Evolutionary conservation across 2,797 vertebrate genomes (phyloP).

Genomic region (Sebastolobus alascanus): DNA sequence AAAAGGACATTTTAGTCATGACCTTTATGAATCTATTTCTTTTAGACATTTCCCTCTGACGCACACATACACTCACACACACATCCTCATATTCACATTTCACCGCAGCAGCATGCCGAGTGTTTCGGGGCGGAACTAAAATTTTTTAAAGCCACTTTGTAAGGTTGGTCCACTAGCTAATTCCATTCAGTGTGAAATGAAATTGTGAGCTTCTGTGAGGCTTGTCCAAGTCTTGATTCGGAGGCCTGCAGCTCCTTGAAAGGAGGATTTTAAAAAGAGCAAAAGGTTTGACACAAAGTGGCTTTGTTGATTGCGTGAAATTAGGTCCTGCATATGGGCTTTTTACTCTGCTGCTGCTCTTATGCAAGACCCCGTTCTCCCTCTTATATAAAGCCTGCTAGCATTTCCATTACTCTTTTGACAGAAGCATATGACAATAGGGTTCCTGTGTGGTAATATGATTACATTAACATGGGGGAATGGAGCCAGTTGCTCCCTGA

Average conservation of each 20-base stretch:
- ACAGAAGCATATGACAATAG: conserved; percentile 75
- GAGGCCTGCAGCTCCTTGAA: conserved; percentile 74
- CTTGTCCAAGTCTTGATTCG: conserved; percentile 74
- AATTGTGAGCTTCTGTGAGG: conserved; percentile 74
- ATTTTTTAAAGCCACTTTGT: conserved; percentile 78
- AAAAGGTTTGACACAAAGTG: conserved; percentile 78
- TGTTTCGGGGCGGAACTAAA: conserved; percentile 75
- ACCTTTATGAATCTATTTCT: conserved; percentile 72
- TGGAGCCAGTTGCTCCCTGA: conserved; percentile 53
- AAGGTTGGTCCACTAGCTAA: conserved; percentile 72
- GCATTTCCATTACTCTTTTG: conserved; percentile 72
- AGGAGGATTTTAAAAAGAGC: conserved; percentile 76
- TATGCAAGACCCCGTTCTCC: conserved; percentile 55
- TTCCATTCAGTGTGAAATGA: conserved; percentile 82
- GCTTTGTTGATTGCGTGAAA: conserved; percentile 83
- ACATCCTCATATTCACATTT: conserved; percentile 46
- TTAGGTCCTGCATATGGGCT: conserved; percentile 71
- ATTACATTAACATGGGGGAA: conserved; percentile 75
- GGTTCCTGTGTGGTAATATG: conserved; percentile 71
- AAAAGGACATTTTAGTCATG: conserved; percentile 70
- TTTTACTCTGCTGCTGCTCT: conserved; percentile 60
- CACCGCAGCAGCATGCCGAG: conserved; percentile 47
- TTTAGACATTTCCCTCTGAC: conserved; percentile 45
- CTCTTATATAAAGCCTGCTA: conserved; percentile 68
- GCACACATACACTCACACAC: conserved; percentile 23